A percentile compares a stretch with the other conserved stretches of the same genome.
phyloP scores from a whole-genome alignment of 2,888 invertebrate genomes.

The Caenorhabditis uteleia region DNA sequence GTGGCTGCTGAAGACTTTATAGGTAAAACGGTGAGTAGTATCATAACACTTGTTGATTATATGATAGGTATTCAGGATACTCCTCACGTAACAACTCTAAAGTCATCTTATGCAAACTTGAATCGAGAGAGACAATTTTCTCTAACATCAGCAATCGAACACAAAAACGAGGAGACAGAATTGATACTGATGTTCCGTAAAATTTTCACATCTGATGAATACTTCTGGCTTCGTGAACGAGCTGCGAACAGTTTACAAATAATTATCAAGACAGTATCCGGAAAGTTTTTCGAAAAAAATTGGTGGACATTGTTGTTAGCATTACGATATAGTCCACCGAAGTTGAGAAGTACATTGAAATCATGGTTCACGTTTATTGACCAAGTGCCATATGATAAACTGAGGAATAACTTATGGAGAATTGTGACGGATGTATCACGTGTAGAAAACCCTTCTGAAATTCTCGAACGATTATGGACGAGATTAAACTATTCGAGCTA shows the following conservation, averaged over 20 bases:
- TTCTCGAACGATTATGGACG: constrained; percentile 10
- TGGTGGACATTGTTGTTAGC: constrained; percentile 21
- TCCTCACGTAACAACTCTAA: no score
- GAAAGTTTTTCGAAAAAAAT: constrained; percentile 17
- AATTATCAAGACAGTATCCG: constrained; percentile 10
- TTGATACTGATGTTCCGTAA: constrained; percentile 11
- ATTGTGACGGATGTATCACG: constrained; percentile 19
- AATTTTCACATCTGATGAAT: constrained; percentile 12
- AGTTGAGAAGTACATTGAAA: constrained; percentile 3
- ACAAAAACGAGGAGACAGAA: constrained; percentile 17
- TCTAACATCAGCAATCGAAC: constrained; percentile 16
- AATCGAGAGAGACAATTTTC: constrained; percentile 17
- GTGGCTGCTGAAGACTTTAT: constrained; percentile 6
- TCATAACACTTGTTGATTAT: background rate
- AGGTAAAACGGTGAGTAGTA: no score
- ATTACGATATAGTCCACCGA: constrained; percentile 6
- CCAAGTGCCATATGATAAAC: constrained; percentile 1
- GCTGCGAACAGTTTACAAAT: constrained; percentile 8
- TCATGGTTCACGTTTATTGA: constrained; percentile 21
- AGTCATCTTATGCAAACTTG: constrained; percentile 18
- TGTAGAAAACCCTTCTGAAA: background rate
- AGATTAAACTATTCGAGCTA: constrained; percentile 5
- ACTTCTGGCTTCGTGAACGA: constrained; percentile 6
- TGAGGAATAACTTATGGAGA: constrained; percentile 19
- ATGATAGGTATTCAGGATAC: constrained; percentile 6